Percentiles rank a stretch among this genome's conserved stretches.
Evolutionary conservation across 2,113 vertebrate genomes (phyloP).

Genomic region (Blennius ocellaris): DNA sequence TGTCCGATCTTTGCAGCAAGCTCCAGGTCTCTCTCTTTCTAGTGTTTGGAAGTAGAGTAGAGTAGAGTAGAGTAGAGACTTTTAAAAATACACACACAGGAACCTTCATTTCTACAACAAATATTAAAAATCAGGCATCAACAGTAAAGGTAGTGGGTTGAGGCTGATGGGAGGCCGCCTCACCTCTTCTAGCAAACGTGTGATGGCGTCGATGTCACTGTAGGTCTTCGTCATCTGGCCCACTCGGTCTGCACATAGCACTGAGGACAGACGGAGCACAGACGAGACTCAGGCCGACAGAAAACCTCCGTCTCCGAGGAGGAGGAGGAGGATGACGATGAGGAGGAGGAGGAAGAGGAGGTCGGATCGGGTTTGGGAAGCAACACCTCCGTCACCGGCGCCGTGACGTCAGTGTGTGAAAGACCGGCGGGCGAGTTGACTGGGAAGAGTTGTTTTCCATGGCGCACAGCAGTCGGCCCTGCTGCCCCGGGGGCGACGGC

Average conservation of each 20-base stretch:
- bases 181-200: constrained; percentile 98
- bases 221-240: constrained; percentile 99
- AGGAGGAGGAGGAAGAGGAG: background rate
- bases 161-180: constrained; percentile 35
- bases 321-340: background rate
- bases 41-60: constrained; percentile 17
- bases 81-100: too few relatives aligned
- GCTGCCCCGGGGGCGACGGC: constrained; percentile 21
- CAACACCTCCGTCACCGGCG: constrained; percentile 6
- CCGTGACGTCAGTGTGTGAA: background rate
- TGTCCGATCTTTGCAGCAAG: constrained; percentile 96
- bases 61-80: background rate
- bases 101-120: too few relatives aligned
- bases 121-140: too few relatives aligned
- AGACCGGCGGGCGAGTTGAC: constrained; percentile 1
- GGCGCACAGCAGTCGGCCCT: constrained; percentile 18
- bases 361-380: constrained; percentile 5
- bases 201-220: constrained; percentile 98
- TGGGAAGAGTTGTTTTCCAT: constrained; percentile 49
- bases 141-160: too few relatives aligned
- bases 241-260: constrained; percentile 98
- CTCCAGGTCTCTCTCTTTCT: constrained; percentile 99
- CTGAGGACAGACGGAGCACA: constrained; percentile 72
- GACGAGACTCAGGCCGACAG: background rate
- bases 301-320: too few relatives aligned